phyloP scores from a whole-genome alignment of 2,888 invertebrate species.

The Rhamphomyia laevipes region DNA sequence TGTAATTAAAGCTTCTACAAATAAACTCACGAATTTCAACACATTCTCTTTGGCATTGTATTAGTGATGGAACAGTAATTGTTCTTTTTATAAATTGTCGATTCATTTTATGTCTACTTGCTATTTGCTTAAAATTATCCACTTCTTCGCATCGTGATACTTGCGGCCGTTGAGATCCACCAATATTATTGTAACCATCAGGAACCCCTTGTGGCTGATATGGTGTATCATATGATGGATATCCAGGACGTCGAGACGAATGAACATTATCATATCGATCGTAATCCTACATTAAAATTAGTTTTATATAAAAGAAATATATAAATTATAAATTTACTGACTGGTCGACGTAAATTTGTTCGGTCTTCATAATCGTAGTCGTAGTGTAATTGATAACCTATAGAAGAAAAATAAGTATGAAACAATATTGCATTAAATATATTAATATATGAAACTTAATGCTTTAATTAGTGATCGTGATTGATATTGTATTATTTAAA shows the following conservation, averaged over 20 bases:
- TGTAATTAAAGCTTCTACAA: slow-evolving; percentile 79
- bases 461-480: too few relatives aligned
- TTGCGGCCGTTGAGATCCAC: slow-evolving; percentile 34
- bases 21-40: slow-evolving; percentile 69
- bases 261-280: slow-evolving; percentile 31
- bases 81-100: slow-evolving; percentile 65
- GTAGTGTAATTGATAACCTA: slow-evolving; percentile 32
- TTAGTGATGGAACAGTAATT: slow-evolving; percentile 58
- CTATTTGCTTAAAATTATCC: slow-evolving; percentile 73
- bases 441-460: too few relatives aligned
- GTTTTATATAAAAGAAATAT: slow-evolving; percentile 6
- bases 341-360: slow-evolving; percentile 18
- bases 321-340: background rate
- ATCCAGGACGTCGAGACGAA: slow-evolving; percentile 21
- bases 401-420: slow-evolving; percentile 2
- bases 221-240: slow-evolving; percentile 31
- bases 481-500: too few relatives aligned
- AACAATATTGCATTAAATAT: background rate
- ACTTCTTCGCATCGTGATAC: slow-evolving; percentile 61
- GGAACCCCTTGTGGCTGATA: slow-evolving; percentile 16
- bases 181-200: slow-evolving; percentile 16
- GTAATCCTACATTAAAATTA: slow-evolving; percentile 18
- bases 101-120: slow-evolving; percentile 63
- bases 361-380: slow-evolving; percentile 35
- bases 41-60: slow-evolving; percentile 76